Conservation (phyloP, 1,140 invertebrate genomes). For the Lutraria rhynchaena region DNA sequence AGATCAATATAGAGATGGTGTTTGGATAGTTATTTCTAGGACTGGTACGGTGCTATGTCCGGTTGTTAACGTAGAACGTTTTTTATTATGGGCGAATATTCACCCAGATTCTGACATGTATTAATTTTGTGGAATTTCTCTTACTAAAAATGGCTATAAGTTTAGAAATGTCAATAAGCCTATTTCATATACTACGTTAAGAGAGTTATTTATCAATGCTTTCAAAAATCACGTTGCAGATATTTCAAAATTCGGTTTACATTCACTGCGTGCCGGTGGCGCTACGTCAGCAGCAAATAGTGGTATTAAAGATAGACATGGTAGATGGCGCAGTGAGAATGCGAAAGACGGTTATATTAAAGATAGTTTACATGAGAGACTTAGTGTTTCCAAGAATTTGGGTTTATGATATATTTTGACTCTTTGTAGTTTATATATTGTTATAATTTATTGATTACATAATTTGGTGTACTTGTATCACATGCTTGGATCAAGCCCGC, state of each 20-base stretch:
- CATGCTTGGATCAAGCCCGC: too few relatives aligned
- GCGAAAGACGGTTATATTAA: conserved; percentile 20
- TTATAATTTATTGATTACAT: too few relatives aligned
- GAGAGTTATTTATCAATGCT: background rate
- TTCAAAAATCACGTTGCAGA: conserved; percentile 22
- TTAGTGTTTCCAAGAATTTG: too few relatives aligned
- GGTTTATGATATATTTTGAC: too few relatives aligned
- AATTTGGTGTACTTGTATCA: too few relatives aligned
- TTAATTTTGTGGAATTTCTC: conserved; percentile 9
- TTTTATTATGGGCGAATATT: background rate
- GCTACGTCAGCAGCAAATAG: conserved; percentile 24
- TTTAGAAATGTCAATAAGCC: conserved; percentile 2
- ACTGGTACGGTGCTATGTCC: conserved; percentile 32
- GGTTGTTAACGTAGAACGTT: conserved; percentile 13
- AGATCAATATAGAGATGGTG: conserved; percentile 33
- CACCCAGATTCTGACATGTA: background rate
- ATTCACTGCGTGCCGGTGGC: conserved; percentile 29
- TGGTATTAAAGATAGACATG: conserved; percentile 19
- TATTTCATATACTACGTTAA: conserved; percentile 15
- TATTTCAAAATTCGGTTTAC: conserved; percentile 8
- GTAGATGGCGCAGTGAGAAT: background rate
- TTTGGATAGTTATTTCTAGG: conserved; percentile 41
- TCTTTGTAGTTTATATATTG: too few relatives aligned
- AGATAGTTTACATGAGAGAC: background rate
- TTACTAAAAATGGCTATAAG: background rate